phyloP scores from a whole-genome alignment of 2,888 invertebrate genomes.

The Ormyrus thymus region DNA sequence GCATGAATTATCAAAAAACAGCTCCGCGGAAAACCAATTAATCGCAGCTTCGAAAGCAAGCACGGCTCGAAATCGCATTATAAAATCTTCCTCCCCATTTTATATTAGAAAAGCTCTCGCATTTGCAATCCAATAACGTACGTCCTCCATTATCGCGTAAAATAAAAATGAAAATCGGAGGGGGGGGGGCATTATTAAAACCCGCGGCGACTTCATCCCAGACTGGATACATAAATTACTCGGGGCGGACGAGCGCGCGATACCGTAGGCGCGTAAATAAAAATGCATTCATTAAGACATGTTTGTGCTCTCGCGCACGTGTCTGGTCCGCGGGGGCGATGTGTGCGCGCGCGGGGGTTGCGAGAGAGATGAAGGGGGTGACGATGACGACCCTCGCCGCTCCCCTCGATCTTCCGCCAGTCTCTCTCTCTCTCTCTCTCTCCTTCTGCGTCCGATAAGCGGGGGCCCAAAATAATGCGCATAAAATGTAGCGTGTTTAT shows the following conservation, averaged over 20 bases:
- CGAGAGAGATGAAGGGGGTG: slow-evolving; percentile 45
- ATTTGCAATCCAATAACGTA: too few species aligned
- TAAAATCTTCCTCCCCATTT: too few species aligned
- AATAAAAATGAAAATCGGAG: too few species aligned
- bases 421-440: slow-evolving; percentile 44
- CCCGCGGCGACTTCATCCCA: slow-evolving; percentile 18
- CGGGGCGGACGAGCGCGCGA: slow-evolving; percentile 4
- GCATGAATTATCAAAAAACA: too few species aligned
- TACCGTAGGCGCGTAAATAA: slow-evolving; percentile 39
- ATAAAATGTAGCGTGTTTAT: slow-evolving; percentile 75
- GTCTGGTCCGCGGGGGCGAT: slow-evolving; percentile 30
- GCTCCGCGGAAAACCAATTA: too few species aligned
- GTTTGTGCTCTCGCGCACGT: slow-evolving; percentile 55
- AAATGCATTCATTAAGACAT: slow-evolving; percentile 50
- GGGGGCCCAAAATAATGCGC: slow-evolving; percentile 71
- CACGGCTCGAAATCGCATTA: too few species aligned
- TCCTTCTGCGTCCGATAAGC: slow-evolving; percentile 50
- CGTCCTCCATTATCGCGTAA: too few species aligned
- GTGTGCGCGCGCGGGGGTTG: neutral
- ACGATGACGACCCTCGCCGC: slow-evolving; percentile 45
- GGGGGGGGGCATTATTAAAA: slow-evolving; percentile 3
- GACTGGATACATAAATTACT: slow-evolving; percentile 46
- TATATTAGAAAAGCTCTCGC: too few species aligned
- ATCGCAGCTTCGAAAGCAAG: too few species aligned
- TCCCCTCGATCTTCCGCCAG: slow-evolving; percentile 34